Conservation (phyloP, 1,140 invertebrate species). For the Leptopilina boulardi region DNA sequence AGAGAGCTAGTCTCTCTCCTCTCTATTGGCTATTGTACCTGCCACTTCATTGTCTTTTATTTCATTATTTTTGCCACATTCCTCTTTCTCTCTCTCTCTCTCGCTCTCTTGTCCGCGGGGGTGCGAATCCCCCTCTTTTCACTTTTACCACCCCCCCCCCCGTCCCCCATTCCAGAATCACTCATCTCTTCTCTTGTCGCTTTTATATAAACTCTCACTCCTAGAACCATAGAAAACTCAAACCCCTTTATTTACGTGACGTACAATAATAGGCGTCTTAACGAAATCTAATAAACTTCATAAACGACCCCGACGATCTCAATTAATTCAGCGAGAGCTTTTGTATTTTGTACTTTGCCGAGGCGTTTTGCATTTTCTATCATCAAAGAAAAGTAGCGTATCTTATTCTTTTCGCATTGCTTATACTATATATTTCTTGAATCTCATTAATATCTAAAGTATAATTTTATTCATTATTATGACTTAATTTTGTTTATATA, state of each 20-base stretch:
- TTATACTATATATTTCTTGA: background rate
- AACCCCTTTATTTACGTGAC: slow-evolving; percentile 68
- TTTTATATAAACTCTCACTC: slow-evolving; percentile 52
- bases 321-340: slow-evolving; percentile 64
- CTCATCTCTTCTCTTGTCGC: slow-evolving; percentile 51
- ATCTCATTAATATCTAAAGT: background rate
- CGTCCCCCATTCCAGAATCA: slow-evolving; percentile 41
- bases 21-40: slow-evolving; percentile 62
- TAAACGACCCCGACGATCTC: slow-evolving; percentile 66
- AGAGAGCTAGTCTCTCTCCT: slow-evolving; percentile 53
- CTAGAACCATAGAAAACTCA: slow-evolving; percentile 35
- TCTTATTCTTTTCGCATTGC: slow-evolving; percentile 29
- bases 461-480: background rate
- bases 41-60: slow-evolving; percentile 70
- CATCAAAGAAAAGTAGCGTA: no score
- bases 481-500: background rate
- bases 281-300: slow-evolving; percentile 74
- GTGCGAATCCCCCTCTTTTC: slow-evolving; percentile 48
- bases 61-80: slow-evolving; percentile 69
- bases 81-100: slow-evolving; percentile 38
- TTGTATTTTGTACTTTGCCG: slow-evolving; percentile 1
- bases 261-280: slow-evolving; percentile 72
- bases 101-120: slow-evolving; percentile 39
- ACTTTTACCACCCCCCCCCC: slow-evolving; percentile 38
- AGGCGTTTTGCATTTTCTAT: no score